Evolutionary conservation across 2,797 vertebrate species (phyloP).

Genomic region (Hippopotamyrus pictus): DNA sequence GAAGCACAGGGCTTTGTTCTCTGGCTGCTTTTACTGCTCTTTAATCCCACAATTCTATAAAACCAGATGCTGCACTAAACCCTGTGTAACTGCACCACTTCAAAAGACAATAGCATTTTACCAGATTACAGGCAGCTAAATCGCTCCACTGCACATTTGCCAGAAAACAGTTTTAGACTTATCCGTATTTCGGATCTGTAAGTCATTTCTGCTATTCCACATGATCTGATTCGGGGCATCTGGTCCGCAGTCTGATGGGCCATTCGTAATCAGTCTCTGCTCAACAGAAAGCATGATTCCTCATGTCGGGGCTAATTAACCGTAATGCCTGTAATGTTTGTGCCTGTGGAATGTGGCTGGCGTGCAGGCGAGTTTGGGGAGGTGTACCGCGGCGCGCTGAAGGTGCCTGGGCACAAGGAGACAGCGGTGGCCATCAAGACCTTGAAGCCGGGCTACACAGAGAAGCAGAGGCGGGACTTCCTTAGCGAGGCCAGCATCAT

Average conservation of each 20-base stretch:
- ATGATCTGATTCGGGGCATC: slow-evolving; percentile 19
- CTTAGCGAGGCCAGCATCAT: slow-evolving; percentile 94
- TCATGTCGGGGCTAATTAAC: slow-evolving; percentile 23
- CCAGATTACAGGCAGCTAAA: slow-evolving; percentile 12
- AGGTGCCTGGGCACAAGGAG: slow-evolving; percentile 74
- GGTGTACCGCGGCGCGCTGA: slow-evolving; percentile 84
- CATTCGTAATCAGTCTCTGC: background rate
- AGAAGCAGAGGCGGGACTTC: slow-evolving; percentile 94
- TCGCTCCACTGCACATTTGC: background rate
- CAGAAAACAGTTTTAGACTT: background rate
- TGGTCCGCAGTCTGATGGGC: background rate
- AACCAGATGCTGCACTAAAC: slow-evolving; percentile 11
- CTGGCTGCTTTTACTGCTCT: slow-evolving; percentile 20
- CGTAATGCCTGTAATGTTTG: slow-evolving; percentile 34
- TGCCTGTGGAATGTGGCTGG: slow-evolving; percentile 18
- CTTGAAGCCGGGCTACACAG: slow-evolving; percentile 84
- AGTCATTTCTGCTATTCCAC: slow-evolving; percentile 13
- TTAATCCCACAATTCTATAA: background rate
- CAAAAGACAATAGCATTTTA: slow-evolving; percentile 16
- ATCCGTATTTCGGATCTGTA: background rate
- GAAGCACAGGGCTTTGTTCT: slow-evolving; percentile 32
- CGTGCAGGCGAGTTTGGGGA: slow-evolving; percentile 88
- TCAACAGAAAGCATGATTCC: slow-evolving; percentile 16
- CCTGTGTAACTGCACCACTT: slow-evolving; percentile 22
- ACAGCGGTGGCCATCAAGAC: slow-evolving; percentile 87